phyloP scores from a whole-genome alignment of 2,888 invertebrate species.

The Helicoverpa assulta region DNA sequence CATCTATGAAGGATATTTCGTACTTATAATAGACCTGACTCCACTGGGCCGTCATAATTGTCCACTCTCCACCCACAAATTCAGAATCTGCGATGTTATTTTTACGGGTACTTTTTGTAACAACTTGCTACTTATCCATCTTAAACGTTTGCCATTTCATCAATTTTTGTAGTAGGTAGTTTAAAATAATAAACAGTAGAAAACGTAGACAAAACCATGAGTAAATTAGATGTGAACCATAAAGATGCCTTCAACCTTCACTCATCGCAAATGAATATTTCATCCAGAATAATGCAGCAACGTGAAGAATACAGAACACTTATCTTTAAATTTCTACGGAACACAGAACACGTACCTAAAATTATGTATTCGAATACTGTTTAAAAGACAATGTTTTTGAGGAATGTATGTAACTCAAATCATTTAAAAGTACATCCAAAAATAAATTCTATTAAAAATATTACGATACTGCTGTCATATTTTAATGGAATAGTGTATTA shows the following conservation, averaged over 20 bases:
- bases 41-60: too few relatives aligned
- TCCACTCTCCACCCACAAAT: too few relatives aligned
- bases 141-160: too few relatives aligned
- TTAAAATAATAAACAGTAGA: too few relatives aligned
- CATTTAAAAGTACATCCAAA: slow-evolving; percentile 56
- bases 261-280: slow-evolving; percentile 1
- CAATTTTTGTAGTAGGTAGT: too few relatives aligned
- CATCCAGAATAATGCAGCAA: slow-evolving; percentile 9
- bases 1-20: too few relatives aligned
- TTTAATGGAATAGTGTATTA: slow-evolving; percentile 42
- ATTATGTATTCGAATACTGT: slow-evolving; percentile 31
- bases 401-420: slow-evolving; percentile 52
- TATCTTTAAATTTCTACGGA: slow-evolving; percentile 1
- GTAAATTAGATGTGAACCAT: too few relatives aligned
- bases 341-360: slow-evolving; percentile 17
- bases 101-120: too few relatives aligned
- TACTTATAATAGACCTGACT: too few relatives aligned
- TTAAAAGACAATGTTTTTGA: slow-evolving; percentile 24
- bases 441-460: slow-evolving; percentile 48
- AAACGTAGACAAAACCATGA: too few relatives aligned
- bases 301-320: slow-evolving; percentile 4
- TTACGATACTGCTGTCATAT: slow-evolving; percentile 35
- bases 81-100: too few relatives aligned
- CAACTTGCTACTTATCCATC: too few relatives aligned
- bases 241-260: not conserved